Evolutionary conservation across 2,797 vertebrate species (phyloP).

Genomic region (Eupleurogrammus muticus): DNA sequence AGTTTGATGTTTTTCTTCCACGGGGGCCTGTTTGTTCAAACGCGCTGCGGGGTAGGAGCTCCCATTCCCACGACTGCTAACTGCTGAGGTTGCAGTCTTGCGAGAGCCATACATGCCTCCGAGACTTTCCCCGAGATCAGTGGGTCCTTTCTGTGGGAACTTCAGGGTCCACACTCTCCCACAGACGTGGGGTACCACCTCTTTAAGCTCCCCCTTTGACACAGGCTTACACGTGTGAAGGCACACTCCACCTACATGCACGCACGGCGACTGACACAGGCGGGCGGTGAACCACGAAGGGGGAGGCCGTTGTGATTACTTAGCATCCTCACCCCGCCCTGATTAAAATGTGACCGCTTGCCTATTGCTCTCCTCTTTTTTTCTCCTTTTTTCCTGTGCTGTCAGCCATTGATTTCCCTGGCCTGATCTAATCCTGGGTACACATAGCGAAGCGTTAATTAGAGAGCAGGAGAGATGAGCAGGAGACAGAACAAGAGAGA

Average conservation of each 20-base stretch:
- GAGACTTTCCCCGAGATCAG: slow-evolving; percentile 45
- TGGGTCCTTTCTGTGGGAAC: slow-evolving; percentile 65
- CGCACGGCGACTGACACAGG: slow-evolving; percentile 26
- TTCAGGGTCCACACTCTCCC: slow-evolving; percentile 66
- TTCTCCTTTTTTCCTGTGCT: slow-evolving; percentile 37
- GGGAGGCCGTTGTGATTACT: slow-evolving; percentile 16
- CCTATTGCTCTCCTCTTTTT: slow-evolving; percentile 52
- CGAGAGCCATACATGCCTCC: slow-evolving; percentile 15
- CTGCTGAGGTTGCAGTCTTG: slow-evolving; percentile 53
- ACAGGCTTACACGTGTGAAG: slow-evolving; percentile 33
- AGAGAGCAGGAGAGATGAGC: slow-evolving; percentile 56
- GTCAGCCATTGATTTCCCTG: slow-evolving; percentile 78
- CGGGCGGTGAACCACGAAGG: slow-evolving; percentile 39
- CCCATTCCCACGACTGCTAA: slow-evolving; percentile 48
- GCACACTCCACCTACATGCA: slow-evolving; percentile 2
- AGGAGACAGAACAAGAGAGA: slow-evolving; percentile 44
- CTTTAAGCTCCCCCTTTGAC: slow-evolving; percentile 36
- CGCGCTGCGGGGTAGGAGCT: slow-evolving; percentile 28
- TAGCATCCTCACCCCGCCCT: slow-evolving; percentile 35
- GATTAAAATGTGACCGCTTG: slow-evolving; percentile 75
- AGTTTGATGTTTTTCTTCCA: slow-evolving; percentile 32
- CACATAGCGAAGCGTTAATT: slow-evolving; percentile 75
- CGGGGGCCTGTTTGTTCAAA: slow-evolving; percentile 32
- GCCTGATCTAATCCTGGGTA: slow-evolving; percentile 78
- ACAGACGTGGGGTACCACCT: slow-evolving; percentile 43